Evolutionary conservation across 2,888 invertebrate genomes (phyloP).

Genomic region (Agriopis leucophaearia): DNA sequence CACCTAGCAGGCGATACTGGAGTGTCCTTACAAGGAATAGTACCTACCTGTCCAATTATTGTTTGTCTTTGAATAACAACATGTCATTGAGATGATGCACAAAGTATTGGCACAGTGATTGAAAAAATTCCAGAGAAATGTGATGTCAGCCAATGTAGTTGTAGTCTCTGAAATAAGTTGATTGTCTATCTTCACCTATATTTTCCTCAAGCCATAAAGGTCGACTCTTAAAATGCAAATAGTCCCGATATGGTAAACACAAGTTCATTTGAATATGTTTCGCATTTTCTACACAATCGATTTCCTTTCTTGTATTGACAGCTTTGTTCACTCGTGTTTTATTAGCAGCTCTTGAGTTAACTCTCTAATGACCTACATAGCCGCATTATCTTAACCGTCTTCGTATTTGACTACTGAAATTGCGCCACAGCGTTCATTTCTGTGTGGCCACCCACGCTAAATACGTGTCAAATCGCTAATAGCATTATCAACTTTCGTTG

Average conservation of each 20-base stretch:
- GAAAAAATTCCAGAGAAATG: too few species aligned
- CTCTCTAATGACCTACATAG: slow-evolving; percentile 66
- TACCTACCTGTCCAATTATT: too few species aligned
- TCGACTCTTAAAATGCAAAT: slow-evolving; percentile 31
- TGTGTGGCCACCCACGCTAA: slow-evolving; percentile 75
- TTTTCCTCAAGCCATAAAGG: slow-evolving; percentile 29
- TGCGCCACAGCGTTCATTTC: slow-evolving; percentile 71
- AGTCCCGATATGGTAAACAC: slow-evolving; percentile 16
- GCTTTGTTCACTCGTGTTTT: slow-evolving; percentile 41
- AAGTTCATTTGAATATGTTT: slow-evolving; percentile 22
- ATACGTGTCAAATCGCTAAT: slow-evolving; percentile 82
- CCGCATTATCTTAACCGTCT: slow-evolving; percentile 65
- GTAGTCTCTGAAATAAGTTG: neutral
- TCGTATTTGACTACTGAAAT: slow-evolving; percentile 60
- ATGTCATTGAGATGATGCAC: too few species aligned
- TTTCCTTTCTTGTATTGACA: slow-evolving; percentile 34
- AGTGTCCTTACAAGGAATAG: neutral
- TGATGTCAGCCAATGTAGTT: too few species aligned
- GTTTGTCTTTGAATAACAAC: too few species aligned
- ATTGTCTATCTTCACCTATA: neutral
- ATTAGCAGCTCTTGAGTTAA: slow-evolving; percentile 54
- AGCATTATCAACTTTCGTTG: slow-evolving; percentile 83
- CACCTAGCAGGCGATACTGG: neutral
- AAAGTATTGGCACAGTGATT: too few species aligned
- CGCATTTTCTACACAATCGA: slow-evolving; percentile 7